Base-by-base conservation (phyloP, 2,888 invertebrate genomes). In the Alsophila aescularia region DNA sequence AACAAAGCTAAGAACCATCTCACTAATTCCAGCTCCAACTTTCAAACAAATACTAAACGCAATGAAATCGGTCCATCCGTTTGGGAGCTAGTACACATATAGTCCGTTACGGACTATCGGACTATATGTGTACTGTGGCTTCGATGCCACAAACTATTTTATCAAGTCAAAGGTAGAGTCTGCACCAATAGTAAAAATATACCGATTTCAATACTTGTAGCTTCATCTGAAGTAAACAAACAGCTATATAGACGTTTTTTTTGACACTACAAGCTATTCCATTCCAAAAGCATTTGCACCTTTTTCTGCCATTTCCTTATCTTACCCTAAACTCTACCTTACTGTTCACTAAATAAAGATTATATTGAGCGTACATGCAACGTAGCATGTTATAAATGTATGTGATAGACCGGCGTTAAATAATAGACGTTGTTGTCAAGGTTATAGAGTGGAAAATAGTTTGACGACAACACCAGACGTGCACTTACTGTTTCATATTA, bases 201-300 rank as follows among this genome's bases (percentile, higher is more conserved):
- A 18, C 14, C 12, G 21, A 39, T 29, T 16, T 27, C 27, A 13
- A 36, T 48, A 39, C 8, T 10, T 3, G 41, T 36, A 36, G 31
- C 42, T 32, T 8, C 16, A 49, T 16, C 27, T 35, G 47, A 52
- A 50, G 45, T 41, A 54, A 39, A 52, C 52, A 32, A n/a, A 58
- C 51, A 31, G 40, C 21, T 52, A 34, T 43, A 61, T 31, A 52
- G 58, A 44, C 53, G 55, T 34, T 60, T 34, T 51, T 60, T 41
- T 34, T 34, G 24, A 50, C 49, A 60, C 61, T 69, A 31, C 47
- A 62, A 51, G 48, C 41, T 48, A 39, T 52, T 60, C 56, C 66
- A 69, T 68, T 69, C 62, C 47, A 58, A 66, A 70, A 52, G 65
- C 70, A 69, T 65, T 68, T 62, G 32, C 61, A 64, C 54, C 39